Evolutionary conservation across 2,113 vertebrate species (phyloP), one percentile per base, ranked within the genome.

Genomic region (Stercorarius parasiticus): DNA sequence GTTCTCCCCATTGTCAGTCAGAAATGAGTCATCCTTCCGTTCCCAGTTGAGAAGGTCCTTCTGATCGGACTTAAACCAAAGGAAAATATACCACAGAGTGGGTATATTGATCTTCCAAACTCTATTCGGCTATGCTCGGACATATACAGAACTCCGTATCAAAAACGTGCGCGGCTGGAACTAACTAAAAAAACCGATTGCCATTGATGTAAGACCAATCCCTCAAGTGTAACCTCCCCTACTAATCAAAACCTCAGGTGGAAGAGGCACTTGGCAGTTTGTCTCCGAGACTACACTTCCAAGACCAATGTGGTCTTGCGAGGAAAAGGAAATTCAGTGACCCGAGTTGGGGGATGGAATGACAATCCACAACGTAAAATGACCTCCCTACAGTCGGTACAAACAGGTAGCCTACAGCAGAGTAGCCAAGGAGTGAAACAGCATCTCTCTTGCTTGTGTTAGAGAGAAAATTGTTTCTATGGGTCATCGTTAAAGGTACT

Each of bases 351-450:
- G 64, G 53, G 25, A 52, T 7, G 61, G 86, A 97, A 93, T 55
- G 86, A 96, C 76, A 93, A 86, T 59, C 82, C 94, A 86, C 76
- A 19, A 79, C 69, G n/a, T 72, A 76, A 96, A 92, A 79, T 16
- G 69, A 93, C 82, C 90, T 86, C 88, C 36, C 58, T 61, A 95
- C 55, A 84, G 42, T 52, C 82, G 85, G 78, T 79, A 88, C 78
- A 73, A 92, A 92, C 92, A 82, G 40, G 52, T 16, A 95, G 47
- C 92, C 92, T 72, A 90, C 81, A 96, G 95, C 95, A 94, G 96
- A 90, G 93, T 19, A 92, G 91, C 90, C 90, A 88, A 93, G 90
- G 83, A 97, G 88, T 65, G 86, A 94, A 96, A 96, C 71, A 82
- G 61, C 67, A 86, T 71, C 85, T 90, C 81, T 86, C 89, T 58